Base-by-base conservation (phyloP, 2,113 vertebrate genomes). In the Perca fluviatilis region DNA sequence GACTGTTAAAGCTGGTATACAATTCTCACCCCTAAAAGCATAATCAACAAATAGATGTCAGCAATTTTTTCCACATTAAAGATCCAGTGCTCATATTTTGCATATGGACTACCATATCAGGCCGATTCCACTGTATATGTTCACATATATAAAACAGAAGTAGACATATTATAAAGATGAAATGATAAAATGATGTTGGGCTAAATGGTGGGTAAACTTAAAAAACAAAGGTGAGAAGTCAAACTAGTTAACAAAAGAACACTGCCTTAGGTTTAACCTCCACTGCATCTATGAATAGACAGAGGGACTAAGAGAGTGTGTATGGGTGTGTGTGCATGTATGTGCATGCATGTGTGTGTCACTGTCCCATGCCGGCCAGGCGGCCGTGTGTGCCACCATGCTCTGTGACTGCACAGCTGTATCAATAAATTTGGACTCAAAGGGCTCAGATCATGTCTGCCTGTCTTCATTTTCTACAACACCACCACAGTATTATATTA, bases 351-450 rank as follows among this genome's bases (percentile, higher is more conserved):
- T 33, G 86, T 74, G 87, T 62, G 85, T 82, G 88, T 93, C 75
- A 77, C 89, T 86, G 83, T 90, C 77, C 80, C 83, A 86, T 88
- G 86, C 86, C 69, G 93, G 91, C 87, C 84, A 76, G 80, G 92
- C 83, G 88, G 86, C 86, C 89, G 40, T 74, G 89, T 93, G 90
- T 91, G 92, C 87, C 90, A 93, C 88, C 90, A 90, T 90, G 89
- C 91, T 94, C 88, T 94, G 92, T 95, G 91, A 95, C 93, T 95
- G 95, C 93, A 94, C 95, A 94, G 90, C 90, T 77, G 90, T 94
- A 91, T 95, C 95, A 96, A 96, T 96, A 96, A 96, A 96, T 90
- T 92, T 94, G 92, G 94, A 94, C 86, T 95, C 91, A 95, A 95
- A 96, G 95, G 94, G 95, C 95, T 96, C 95, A 95, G 93, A 96